Conservation (phyloP, 2,888 invertebrate species). For the Netelia melanura region DNA sequence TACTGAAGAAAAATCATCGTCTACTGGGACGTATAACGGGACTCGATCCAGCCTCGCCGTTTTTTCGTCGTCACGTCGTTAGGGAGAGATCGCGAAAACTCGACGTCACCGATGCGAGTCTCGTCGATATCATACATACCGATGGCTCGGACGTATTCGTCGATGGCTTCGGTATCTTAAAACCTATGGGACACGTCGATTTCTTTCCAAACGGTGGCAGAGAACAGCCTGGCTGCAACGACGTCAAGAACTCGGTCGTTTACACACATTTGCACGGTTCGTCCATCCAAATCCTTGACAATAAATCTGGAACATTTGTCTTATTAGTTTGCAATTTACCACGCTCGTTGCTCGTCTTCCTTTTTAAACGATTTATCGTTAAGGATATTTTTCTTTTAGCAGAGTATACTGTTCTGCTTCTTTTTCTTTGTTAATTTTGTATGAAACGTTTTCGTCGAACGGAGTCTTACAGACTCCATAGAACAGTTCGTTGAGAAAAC, state of each 20-base stretch:
- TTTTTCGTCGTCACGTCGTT: slow-evolving; percentile 87
- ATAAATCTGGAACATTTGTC: neutral
- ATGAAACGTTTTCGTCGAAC: too few relatives aligned
- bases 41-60: slow-evolving; percentile 87
- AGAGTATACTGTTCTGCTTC: too few relatives aligned
- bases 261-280: slow-evolving; percentile 86
- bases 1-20: slow-evolving; percentile 84
- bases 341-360: too few relatives aligned
- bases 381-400: too few relatives aligned
- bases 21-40: slow-evolving; percentile 87
- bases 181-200: slow-evolving; percentile 87
- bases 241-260: slow-evolving; percentile 86
- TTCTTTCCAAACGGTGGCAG: slow-evolving; percentile 88
- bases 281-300: slow-evolving; percentile 28
- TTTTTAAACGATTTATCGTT: too few relatives aligned
- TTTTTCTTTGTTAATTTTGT: too few relatives aligned
- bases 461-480: too few relatives aligned
- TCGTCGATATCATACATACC: slow-evolving; percentile 90
- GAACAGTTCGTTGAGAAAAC: too few relatives aligned
- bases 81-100: slow-evolving; percentile 86
- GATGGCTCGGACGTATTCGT: slow-evolving; percentile 87
- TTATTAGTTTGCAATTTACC: too few relatives aligned
- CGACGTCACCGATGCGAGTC: slow-evolving; percentile 87
- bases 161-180: slow-evolving; percentile 88
- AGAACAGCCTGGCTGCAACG: slow-evolving; percentile 87